Base-by-base conservation (phyloP, 2,797 vertebrate genomes). In the Enteromius radiatus region DNA sequence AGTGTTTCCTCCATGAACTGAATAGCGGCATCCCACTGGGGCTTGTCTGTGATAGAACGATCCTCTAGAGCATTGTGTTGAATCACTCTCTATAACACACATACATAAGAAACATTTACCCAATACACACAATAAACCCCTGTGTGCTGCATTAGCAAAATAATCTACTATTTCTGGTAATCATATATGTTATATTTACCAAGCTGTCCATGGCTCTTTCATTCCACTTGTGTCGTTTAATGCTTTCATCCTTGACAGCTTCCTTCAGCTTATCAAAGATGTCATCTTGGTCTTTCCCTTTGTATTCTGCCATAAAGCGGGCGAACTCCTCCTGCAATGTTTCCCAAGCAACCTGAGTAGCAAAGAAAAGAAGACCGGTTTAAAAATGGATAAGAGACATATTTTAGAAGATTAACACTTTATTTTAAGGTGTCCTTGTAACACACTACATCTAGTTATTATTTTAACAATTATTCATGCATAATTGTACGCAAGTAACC, bases 191-290 rank as follows among this genome's bases (percentile, higher is more conserved):
- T 3, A 36, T 33, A 21, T 88, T 93, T 94, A 99, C 98, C 97
- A 99, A 92, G 90, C 97, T 98, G 92, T 99, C 98, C 91, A 97
- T 96, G 0, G 98, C 97, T 82, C 94, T 94, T 88, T 99, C 97
- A 38, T 99, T 99, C 98, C 98, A 99, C 87, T 96, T 98, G 91
- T 99, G 98, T 68, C 98, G 95, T 87, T 98, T 99, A 86, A 99
- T 96, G 89, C 96, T 97, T 92, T 99, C 98, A 75, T 99, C 98
- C 89, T 96, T 99, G 71, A 99, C 98, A 0, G 98, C 96, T 90
- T 99, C 96, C 89, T 99, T 99, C 84, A 99, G 92, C 90, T 97
- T 99, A 92, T 99, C 97, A 89, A 99, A 99, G 88, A 99, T 99
- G 90, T 98, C 96, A 78, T 99, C 98, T 10, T 98, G 97, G 67